phyloP scores from a whole-genome alignment of 2,888 invertebrate genomes.

The Ochropleura plecta region DNA sequence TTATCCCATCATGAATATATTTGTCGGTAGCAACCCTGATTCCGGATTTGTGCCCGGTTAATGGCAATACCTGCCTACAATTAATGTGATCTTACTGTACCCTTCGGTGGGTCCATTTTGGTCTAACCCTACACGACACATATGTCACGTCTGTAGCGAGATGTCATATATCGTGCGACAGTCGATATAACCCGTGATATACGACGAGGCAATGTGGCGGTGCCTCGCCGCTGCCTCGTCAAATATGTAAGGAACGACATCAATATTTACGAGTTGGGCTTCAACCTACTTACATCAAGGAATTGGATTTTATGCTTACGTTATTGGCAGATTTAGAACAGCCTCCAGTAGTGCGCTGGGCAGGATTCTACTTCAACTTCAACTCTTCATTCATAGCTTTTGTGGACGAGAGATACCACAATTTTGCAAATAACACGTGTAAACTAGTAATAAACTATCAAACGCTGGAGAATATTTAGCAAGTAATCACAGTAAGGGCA shows the following conservation, averaged over 20 bases:
- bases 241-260: conserved; percentile 4
- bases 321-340: not conserved
- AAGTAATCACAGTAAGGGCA: too few relatives aligned
- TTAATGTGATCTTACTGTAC: not conserved
- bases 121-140: not conserved
- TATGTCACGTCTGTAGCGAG: not conserved
- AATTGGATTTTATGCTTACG: not conserved
- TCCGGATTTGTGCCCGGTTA: not conserved
- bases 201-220: not conserved
- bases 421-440: too few relatives aligned
- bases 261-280: not conserved
- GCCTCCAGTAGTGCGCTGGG: not conserved
- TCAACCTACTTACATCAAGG: not conserved
- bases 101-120: not conserved
- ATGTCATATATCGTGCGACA: not conserved
- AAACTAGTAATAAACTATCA: too few relatives aligned
- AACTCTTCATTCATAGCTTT: too few relatives aligned
- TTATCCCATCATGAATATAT: too few relatives aligned
- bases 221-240: not conserved
- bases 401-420: too few relatives aligned
- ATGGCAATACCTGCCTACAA: not conserved
- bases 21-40: too few relatives aligned
- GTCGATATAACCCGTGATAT: conserved; percentile 5
- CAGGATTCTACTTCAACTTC: too few relatives aligned
- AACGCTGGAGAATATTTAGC: too few relatives aligned